phyloP scores from a whole-genome alignment of 2,113 vertebrate species.

The Lathamus discolor region DNA sequence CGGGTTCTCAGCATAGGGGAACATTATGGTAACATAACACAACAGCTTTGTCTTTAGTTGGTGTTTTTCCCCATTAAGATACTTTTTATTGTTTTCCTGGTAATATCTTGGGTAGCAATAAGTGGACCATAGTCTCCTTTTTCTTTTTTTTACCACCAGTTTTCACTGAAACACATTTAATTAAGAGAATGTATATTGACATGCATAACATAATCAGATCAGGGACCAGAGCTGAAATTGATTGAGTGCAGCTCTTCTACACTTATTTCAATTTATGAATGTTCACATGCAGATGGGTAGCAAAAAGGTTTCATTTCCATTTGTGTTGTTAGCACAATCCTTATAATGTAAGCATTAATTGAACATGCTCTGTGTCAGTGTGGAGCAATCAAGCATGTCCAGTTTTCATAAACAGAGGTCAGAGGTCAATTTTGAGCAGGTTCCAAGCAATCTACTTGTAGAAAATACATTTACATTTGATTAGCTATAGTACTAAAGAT shows the following conservation, averaged over 20 bases:
- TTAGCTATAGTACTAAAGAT: background rate
- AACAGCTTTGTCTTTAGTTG: constrained; percentile 3
- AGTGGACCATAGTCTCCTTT: background rate
- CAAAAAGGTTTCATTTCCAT: constrained; percentile 75
- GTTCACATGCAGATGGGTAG: constrained; percentile 58
- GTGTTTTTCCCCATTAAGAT: background rate
- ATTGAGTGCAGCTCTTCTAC: constrained; percentile 65
- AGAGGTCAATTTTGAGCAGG: constrained; percentile 57
- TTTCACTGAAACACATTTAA: constrained; percentile 64
- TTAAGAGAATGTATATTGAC: constrained; percentile 69
- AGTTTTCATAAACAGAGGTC: constrained; percentile 59
- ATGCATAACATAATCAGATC: constrained; percentile 60
- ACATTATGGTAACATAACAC: background rate
- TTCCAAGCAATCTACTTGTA: constrained; percentile 45
- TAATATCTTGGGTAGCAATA: background rate
- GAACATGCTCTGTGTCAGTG: constrained; percentile 57
- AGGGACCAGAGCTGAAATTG: constrained; percentile 55
- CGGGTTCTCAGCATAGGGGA: background rate
- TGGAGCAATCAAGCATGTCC: constrained; percentile 45
- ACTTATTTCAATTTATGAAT: constrained; percentile 70
- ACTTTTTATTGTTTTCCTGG: background rate
- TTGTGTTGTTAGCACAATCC: constrained; percentile 63
- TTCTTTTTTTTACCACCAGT: constrained; percentile 23
- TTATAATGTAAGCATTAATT: constrained; percentile 72
- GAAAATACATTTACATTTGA: constrained; percentile 42